phyloP scores from a whole-genome alignment of 2,113 vertebrate species.

The Ammospiza nelsoni region DNA sequence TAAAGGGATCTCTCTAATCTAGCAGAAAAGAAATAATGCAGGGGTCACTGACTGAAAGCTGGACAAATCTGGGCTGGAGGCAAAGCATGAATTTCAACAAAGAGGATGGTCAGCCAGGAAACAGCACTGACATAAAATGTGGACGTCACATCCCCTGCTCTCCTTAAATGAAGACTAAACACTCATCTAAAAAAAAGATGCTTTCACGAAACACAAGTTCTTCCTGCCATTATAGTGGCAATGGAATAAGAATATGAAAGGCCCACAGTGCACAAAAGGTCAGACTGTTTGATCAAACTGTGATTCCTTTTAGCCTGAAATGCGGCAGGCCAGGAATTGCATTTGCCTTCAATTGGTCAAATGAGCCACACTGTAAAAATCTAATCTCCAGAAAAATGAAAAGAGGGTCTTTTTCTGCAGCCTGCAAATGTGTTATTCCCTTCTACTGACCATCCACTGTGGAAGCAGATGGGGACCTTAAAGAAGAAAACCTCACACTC shows the following conservation, averaged over 20 bases:
- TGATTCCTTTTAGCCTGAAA: constrained; percentile 27
- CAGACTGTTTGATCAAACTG: constrained; percentile 17
- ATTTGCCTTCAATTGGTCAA: not conserved
- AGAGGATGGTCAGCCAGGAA: not conserved
- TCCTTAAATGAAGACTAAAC: constrained; percentile 18
- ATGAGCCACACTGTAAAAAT: not conserved
- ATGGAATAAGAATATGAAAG: not conserved
- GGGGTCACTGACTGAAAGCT: not conserved
- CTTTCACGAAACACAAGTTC: not conserved
- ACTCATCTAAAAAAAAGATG: not conserved
- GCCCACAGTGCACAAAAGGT: not conserved
- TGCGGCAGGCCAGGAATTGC: not conserved
- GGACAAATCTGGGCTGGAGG: not conserved
- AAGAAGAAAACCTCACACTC: not conserved
- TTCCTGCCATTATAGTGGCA: not conserved
- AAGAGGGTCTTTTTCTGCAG: not conserved
- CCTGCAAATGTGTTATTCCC: not conserved
- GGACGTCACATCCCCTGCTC: not conserved
- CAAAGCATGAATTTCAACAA: not conserved
- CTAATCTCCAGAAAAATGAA: not conserved
- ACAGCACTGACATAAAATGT: not conserved
- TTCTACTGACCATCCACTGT: not conserved
- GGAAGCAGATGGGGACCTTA: not conserved
- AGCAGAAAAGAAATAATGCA: not conserved
- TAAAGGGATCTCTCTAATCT: not conserved